Evolutionary conservation across 2,113 vertebrate species (phyloP), one percentile per base, ranked within the genome.

Genomic region (Planiliza haematocheilus): DNA sequence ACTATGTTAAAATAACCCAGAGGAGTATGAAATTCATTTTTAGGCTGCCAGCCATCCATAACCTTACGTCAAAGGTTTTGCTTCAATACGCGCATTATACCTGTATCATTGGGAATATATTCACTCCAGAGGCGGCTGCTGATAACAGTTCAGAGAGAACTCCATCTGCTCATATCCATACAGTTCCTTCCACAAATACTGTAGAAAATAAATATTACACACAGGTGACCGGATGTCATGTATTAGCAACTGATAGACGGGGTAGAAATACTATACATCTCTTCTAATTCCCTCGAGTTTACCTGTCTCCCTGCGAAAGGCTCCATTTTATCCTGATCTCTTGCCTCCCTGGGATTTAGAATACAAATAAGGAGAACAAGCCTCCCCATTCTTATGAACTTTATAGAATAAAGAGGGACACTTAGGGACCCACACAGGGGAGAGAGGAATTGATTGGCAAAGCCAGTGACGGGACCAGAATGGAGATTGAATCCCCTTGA

Each of bases 311-410:
- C 37, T 34, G 49, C 63, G 67, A 63, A 83, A 69, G 74, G 65
- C 83, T 87, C 74, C 75, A 71, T 70, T 81, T 69, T 64, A 55
- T 74, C 24, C 84, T 84, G 84, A 87, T 89, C 79, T 70, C 30
- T 52, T 30, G 18, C 73, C 73, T 85, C 83, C 16, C 7, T 52
- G 70, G 88, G 87, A 86, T 86, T 74, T 75, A 65, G 86, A 91
- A 91, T 91, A 91, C 90, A 93, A 93, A 93, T 90, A 86, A 74
- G 82, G 70, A 79, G 89, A 87, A 93, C 91, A 93, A 89, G 82
- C 81, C 83, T 85, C 77, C 68, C 79, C 72, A 86, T 91, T 90
- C 88, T 85, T 89, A 90, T 87, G 87, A 91, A 91, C 71, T 88
- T 79, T 87, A 83, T 82, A 80, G 88, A 93, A 92, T 89, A 90